phyloP scores from a whole-genome alignment of 2,888 invertebrate species.

The Mylabris sibirica region DNA sequence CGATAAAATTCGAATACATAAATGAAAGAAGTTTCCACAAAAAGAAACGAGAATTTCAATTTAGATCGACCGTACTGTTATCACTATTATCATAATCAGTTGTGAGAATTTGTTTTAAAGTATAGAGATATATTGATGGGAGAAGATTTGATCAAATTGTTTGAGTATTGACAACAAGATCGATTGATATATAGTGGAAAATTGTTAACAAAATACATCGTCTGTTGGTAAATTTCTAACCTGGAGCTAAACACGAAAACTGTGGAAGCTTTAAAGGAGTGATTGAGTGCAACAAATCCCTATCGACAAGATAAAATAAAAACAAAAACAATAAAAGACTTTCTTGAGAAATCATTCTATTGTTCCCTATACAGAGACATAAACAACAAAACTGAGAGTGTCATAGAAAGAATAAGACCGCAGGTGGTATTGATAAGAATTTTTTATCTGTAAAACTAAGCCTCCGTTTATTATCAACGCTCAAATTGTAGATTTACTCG shows the following conservation, averaged over 20 bases:
- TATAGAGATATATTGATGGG: background rate
- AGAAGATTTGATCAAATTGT: background rate
- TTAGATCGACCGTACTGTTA: background rate
- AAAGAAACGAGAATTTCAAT: background rate
- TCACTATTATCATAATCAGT: background rate
- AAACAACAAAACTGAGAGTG: too few relatives aligned
- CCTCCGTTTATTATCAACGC: too few relatives aligned
- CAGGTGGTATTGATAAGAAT: too few relatives aligned
- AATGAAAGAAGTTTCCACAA: background rate
- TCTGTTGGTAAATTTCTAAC: background rate
- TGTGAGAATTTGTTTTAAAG: background rate
- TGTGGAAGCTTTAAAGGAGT: background rate
- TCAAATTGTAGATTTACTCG: too few relatives aligned
- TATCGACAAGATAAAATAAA: background rate
- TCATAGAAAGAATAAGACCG: too few relatives aligned
- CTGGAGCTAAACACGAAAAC: background rate
- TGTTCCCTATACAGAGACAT: too few relatives aligned
- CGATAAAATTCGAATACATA: background rate
- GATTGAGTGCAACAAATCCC: background rate
- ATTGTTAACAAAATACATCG: background rate
- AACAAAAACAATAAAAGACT: background rate
- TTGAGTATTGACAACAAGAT: background rate
- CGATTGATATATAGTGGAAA: background rate
- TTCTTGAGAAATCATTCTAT: background rate
- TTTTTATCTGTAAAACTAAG: too few relatives aligned